Conservation (phyloP, 2,797 vertebrate species). For the Eulemur mongoz region DNA sequence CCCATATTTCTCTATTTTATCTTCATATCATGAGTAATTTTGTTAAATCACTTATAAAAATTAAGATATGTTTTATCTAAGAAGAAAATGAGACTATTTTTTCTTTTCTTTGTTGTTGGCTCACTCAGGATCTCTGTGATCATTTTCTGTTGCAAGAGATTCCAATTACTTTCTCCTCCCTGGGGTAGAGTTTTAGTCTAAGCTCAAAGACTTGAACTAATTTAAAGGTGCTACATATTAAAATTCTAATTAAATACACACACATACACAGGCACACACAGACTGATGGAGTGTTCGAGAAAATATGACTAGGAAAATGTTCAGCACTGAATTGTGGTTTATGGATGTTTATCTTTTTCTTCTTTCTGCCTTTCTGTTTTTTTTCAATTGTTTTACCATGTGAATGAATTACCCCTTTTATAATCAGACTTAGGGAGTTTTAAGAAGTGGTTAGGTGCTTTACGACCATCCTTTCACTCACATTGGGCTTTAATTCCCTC, state of each 20-base stretch:
- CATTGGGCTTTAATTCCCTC: background rate
- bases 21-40: background rate
- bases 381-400: background rate
- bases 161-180: background rate
- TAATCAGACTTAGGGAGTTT: background rate
- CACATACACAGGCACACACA: background rate
- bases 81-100: constrained; percentile 51
- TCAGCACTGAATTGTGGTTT: background rate
- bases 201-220: constrained; percentile 41
- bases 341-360: constrained; percentile 34
- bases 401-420: background rate
- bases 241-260: constrained; percentile 43
- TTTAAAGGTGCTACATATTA: constrained; percentile 37
- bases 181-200: background rate
- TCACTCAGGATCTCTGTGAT: background rate
- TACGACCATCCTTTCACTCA: constrained; percentile 24
- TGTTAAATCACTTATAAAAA: background rate
- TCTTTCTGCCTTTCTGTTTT: background rate
- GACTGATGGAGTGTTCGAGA: background rate
- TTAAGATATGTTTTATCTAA: background rate
- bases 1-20: background rate
- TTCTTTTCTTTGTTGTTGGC: background rate
- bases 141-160: background rate
- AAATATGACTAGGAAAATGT: background rate
- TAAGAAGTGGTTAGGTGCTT: background rate